These are phyloP conservation scores for Alexandromys fortis DNA, from an alignment of 2,113 vertebrate species.

Conservation along the genomic window DNA sequence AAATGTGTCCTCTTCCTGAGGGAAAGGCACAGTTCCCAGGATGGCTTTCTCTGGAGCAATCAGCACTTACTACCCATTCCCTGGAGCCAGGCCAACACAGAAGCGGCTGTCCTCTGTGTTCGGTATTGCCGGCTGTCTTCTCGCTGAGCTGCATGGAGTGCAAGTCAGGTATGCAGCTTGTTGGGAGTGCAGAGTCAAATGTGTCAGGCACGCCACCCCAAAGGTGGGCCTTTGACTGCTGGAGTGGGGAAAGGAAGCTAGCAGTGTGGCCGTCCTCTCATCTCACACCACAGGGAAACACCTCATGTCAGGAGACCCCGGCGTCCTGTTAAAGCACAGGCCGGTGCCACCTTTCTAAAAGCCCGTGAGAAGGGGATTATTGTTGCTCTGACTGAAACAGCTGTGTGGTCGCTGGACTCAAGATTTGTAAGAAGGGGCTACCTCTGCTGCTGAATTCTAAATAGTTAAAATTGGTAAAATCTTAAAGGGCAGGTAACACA, in stretches of 20 bases:
- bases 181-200: neutral
- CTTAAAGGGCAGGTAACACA: neutral
- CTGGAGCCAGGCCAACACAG: neutral
- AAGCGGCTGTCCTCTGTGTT: neutral
- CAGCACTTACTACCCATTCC: neutral
- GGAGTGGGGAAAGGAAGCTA: neutral
- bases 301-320: neutral
- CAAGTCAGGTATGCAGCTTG: neutral
- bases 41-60: neutral
- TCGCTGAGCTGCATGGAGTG: neutral
- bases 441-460: neutral
- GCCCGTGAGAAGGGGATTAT: neutral
- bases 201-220: neutral
- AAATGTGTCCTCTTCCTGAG: neutral
- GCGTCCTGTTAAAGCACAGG: neutral
- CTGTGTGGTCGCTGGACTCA: neutral
- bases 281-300: neutral
- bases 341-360: neutral
- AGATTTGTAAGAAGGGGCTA: neutral
- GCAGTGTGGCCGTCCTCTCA: neutral
- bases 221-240: neutral
- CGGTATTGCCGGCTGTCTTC: neutral
- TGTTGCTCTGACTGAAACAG: neutral
- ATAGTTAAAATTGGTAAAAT: neutral
- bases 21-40: neutral